Percentiles rank a stretch among this genome's conserved stretches.
Evolutionary conservation across 1,140 invertebrate species (phyloP).

Genomic region (Vanessa tameamea): DNA sequence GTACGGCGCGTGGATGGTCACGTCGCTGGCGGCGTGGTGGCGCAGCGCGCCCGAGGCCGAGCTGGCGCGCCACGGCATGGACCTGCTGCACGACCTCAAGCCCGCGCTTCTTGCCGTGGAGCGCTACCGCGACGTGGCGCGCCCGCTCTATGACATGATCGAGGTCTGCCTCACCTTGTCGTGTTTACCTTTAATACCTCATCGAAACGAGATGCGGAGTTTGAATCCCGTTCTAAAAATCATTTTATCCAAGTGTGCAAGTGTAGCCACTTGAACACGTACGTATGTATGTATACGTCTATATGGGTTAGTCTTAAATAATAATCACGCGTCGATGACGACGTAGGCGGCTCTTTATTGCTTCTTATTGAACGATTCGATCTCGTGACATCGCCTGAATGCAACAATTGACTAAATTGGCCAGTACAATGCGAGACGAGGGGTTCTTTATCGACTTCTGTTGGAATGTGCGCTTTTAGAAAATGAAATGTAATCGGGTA

Average conservation of each 20-base stretch:
- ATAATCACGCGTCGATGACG: conserved; percentile 5
- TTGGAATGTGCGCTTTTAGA: background rate
- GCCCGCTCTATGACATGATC: conserved; percentile 68
- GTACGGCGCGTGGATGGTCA: conserved; percentile 73
- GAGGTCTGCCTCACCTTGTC: conserved; percentile 47
- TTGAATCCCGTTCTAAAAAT: too few species aligned
- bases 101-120: conserved; percentile 69
- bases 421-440: conserved; percentile 14
- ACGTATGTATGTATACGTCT: too few species aligned
- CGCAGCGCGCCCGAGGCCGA: conserved; percentile 62
- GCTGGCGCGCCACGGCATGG: conserved; percentile 66
- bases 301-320: background rate
- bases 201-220: too few species aligned
- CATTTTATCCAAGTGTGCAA: too few species aligned
- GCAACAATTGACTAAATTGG: conserved; percentile 38
- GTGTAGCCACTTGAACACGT: too few species aligned
- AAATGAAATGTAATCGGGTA: background rate
- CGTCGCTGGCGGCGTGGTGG: conserved; percentile 70
- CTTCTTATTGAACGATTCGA: conserved; percentile 31
- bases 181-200: too few species aligned
- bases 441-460: conserved; percentile 4
- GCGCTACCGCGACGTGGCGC: conserved; percentile 61
- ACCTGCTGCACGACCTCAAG: conserved; percentile 74
- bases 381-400: conserved; percentile 28
- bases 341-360: conserved; percentile 20